Evolutionary conservation across 2,888 invertebrate genomes (phyloP), one percentile per base, ranked within the genome.

Genomic region (Pristionchus arcanus): DNA sequence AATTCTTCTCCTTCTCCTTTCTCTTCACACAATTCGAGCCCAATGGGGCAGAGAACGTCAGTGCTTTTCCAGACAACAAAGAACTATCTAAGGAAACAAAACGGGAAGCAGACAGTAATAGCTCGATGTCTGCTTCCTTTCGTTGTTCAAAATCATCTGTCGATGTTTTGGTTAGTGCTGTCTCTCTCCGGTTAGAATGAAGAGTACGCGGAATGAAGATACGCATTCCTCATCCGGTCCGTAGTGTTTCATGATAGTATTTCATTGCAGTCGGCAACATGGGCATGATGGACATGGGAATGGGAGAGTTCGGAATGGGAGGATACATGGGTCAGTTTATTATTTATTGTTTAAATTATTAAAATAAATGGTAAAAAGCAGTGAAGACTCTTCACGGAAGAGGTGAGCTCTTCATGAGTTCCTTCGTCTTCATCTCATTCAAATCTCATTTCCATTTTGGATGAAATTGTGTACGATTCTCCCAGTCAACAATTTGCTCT

Each of bases 21-120:
- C 81, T 81, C 25, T 53, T 53, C 28, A 7, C 25, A 49, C 81
- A 28, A 42, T 53, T 5, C 13, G n/a, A 9, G 49, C 49, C n/a
- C 81, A 81, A 53, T 81, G 81, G 81, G 81, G 81, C 9, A 81
- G 81, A 81, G 81, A 81, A 81, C 81, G 81, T 81, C n/a, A 81
- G 81, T 81, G 28, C 42, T 21, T 34, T 28, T n/a, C 77, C 31
- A 49, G 42, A 49, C 21, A 16, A 31, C 25, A 2, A 15, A 0
- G 71, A 15, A 74, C 77, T 42, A 2, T 25, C 37, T n/a, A 74
- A 37, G 19, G 34, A 21, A 74, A 16, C 77, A 77, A 42, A 42
- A 13, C 42, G 77, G 74, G 59, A 63, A n/a, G 63, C 25, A 63
- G n/a, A 63, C 63, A 63, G 25, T 63, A 63, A 59, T 25, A 59